A percentile compares a stretch with the other conserved stretches of the same genome.
These are phyloP conservation scores for Bungarus multicinctus DNA, from an alignment of 2,113 vertebrate genomes.

Conservation along the genomic window DNA sequence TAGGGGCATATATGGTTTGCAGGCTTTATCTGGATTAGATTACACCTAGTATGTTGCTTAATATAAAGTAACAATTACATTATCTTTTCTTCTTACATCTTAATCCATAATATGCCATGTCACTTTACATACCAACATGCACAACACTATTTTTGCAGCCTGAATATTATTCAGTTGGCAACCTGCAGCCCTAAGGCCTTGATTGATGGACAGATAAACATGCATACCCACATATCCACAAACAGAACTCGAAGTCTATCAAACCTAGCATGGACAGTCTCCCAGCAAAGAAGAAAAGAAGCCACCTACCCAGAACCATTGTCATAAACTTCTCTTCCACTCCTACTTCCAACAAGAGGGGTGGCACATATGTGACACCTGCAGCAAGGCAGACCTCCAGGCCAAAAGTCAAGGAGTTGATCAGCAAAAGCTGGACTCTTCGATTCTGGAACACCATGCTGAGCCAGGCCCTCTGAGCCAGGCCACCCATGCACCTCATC, in stretches of 20 bases:
- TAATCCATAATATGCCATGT: neutral
- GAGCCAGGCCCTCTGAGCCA: slow-evolving; percentile 47
- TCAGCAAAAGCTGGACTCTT: slow-evolving; percentile 75
- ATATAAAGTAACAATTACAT: neutral
- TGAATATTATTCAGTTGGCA: neutral
- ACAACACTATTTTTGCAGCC: neutral
- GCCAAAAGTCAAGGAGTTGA: slow-evolving; percentile 83
- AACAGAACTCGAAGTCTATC: neutral
- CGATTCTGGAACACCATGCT: slow-evolving; percentile 61
- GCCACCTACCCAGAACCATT: slow-evolving; percentile 82
- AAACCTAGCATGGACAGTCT: neutral
- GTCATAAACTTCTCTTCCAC: slow-evolving; percentile 88
- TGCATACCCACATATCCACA: neutral
- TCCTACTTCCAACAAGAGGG: slow-evolving; percentile 82
- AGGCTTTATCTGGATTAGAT: neutral
- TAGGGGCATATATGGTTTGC: neutral
- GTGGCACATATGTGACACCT: slow-evolving; percentile 81
- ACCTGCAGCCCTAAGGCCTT: neutral
- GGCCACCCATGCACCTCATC: slow-evolving; percentile 14
- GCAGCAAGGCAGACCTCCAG: slow-evolving; percentile 87
- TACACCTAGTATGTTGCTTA: neutral
- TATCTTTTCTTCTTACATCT: neutral
- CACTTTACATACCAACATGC: neutral
- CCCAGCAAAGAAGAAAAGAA: neutral
- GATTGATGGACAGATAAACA: neutral